Evolutionary conservation across 2,888 invertebrate species (phyloP).

Genomic region (Thecophora atra): DNA sequence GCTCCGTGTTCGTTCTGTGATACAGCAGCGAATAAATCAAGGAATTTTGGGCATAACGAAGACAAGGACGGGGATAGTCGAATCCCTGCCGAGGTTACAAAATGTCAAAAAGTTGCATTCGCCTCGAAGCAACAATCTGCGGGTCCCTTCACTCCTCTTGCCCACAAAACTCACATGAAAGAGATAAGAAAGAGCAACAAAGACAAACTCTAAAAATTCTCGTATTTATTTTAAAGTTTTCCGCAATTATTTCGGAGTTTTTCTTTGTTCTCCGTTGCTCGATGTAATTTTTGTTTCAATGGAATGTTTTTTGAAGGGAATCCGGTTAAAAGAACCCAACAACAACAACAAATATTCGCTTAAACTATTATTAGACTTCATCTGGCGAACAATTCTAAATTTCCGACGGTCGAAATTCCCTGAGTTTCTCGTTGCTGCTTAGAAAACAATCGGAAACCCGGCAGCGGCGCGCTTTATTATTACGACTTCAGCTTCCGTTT

Average conservation of each 20-base stretch:
- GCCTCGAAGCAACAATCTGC: constrained; percentile 22
- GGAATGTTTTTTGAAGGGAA: not conserved
- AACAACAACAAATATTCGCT: not conserved
- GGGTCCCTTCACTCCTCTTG: constrained; percentile 19
- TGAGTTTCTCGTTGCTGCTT: not conserved
- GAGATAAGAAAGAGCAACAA: constrained; percentile 20
- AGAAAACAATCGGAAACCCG: not conserved
- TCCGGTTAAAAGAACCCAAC: not conserved
- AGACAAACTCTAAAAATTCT: not conserved
- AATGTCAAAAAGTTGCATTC: constrained; percentile 35
- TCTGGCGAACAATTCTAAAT: not conserved
- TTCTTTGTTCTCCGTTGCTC: not conserved
- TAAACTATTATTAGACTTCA: not conserved
- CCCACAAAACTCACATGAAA: constrained; percentile 8
- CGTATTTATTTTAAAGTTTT: constrained; percentile 28
- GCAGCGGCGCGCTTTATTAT: constrained; percentile 8
- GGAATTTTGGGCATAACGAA: not conserved
- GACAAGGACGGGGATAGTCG: not conserved
- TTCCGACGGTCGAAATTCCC: not conserved
- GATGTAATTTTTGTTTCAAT: not conserved
- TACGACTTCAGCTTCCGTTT: constrained; percentile 28
- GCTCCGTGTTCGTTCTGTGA: not conserved
- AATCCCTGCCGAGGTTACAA: constrained; percentile 2
- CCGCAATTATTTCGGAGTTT: not conserved
- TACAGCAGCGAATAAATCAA: constrained; percentile 22